Percentiles rank a stretch among this genome's conserved stretches.
Conservation (phyloP, 2,888 invertebrate genomes). For the Pycnomerus fuliginosus region DNA sequence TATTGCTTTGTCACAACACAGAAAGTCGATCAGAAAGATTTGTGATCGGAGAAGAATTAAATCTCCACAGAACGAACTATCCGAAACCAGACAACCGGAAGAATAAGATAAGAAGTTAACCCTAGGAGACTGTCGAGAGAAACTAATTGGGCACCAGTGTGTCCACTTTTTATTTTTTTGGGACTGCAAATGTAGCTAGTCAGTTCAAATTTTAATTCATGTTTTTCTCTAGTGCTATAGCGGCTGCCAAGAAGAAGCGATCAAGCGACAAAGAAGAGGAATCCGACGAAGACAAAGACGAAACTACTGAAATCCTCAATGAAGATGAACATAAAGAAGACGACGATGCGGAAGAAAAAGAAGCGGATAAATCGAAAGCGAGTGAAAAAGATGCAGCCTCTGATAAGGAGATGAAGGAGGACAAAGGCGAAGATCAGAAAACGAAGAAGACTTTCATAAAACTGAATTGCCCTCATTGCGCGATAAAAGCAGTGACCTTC, state of each 20-base stretch:
- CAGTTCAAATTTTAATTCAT: neutral
- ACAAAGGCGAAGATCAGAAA: constrained; percentile 33
- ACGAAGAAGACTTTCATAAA: constrained; percentile 60
- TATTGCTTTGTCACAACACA: neutral
- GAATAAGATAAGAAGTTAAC: too few species aligned
- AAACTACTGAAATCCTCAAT: constrained; percentile 4
- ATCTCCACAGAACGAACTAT: neutral
- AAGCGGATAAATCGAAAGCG: constrained; percentile 50
- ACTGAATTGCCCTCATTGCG: constrained; percentile 76
- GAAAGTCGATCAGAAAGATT: neutral
- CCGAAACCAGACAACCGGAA: too few species aligned
- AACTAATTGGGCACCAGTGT: neutral
- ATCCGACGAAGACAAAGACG: constrained; percentile 29
- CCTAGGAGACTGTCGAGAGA: neutral
- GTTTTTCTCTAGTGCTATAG: constrained; percentile 38
- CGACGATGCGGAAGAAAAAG: constrained; percentile 45
- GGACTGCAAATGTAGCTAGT: neutral
- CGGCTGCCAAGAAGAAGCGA: constrained; percentile 28
- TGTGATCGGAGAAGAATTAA: neutral
- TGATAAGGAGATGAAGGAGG: constrained; percentile 38
- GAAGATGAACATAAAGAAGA: constrained; percentile 26
- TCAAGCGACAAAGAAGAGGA: constrained; percentile 28
- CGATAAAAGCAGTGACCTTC: constrained; percentile 72
- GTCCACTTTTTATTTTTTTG: neutral
- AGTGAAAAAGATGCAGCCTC: neutral